Conservation (phyloP, 2,888 invertebrate species). For the Axea sp. region DNA sequence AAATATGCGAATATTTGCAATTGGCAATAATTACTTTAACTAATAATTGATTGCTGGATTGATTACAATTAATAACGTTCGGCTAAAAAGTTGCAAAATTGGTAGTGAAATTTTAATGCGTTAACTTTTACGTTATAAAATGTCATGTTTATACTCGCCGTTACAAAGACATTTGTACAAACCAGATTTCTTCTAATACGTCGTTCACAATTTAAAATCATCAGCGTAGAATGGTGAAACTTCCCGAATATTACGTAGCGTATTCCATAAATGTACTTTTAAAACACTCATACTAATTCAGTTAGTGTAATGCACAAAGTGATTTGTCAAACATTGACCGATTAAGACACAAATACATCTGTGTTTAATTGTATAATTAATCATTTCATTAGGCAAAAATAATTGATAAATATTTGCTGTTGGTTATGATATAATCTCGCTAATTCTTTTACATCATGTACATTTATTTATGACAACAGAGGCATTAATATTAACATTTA, state of each 20-base stretch:
- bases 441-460: slow-evolving; percentile 6
- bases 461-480: not conserved
- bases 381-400: not conserved
- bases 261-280: not conserved
- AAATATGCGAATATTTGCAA: no score
- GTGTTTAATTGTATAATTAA: slow-evolving; percentile 8
- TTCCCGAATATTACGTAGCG: slow-evolving; percentile 18
- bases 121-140: no score
- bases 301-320: slow-evolving; percentile 17
- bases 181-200: no score
- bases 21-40: no score
- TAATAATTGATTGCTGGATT: no score
- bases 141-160: no score
- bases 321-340: slow-evolving; percentile 11
- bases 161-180: no score
- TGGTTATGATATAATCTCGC: slow-evolving; percentile 1
- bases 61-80: no score
- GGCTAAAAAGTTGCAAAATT: no score
- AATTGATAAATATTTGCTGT: slow-evolving; percentile 19
- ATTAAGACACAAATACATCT: slow-evolving; percentile 14
- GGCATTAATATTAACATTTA: not conserved
- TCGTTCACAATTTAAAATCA: no score
- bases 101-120: no score
- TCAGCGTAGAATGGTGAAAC: no score
- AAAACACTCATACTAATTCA: slow-evolving; percentile 12